phyloP scores from a whole-genome alignment of 1,140 invertebrate genomes.

The Augochlora pura region DNA sequence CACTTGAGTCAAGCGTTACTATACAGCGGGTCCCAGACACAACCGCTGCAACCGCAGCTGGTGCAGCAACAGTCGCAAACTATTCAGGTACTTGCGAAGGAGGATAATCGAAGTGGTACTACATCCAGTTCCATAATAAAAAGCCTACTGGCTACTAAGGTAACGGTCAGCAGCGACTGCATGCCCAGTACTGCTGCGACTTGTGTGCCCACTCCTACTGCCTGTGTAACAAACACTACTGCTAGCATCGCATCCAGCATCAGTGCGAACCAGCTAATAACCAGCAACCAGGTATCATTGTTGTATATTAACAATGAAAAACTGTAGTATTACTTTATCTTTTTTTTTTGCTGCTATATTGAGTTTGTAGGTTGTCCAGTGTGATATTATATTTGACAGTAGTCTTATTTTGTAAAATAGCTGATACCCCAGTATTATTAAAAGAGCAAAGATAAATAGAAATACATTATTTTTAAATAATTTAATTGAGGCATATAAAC shows the following conservation, averaged over 20 bases:
- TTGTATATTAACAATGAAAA: conserved; percentile 69
- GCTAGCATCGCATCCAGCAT: conserved; percentile 80
- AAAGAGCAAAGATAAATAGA: neutral
- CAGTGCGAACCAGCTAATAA: conserved; percentile 81
- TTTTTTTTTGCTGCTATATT: neutral
- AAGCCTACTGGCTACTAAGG: conserved; percentile 92
- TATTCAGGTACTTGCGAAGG: conserved; percentile 76
- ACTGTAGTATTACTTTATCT: conserved; percentile 41
- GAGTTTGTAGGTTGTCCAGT: conserved; percentile 1
- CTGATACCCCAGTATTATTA: too few species aligned
- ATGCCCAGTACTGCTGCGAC: conserved; percentile 80
- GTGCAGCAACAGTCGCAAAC: conserved; percentile 65
- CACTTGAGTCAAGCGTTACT: conserved; percentile 83
- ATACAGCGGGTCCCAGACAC: conserved; percentile 78
- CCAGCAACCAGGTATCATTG: conserved; percentile 79
- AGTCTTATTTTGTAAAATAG: neutral
- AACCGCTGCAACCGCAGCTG: conserved; percentile 54
- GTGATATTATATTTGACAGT: neutral
- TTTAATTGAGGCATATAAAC: neutral
- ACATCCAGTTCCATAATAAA: conserved; percentile 88
- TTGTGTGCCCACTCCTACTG: conserved; percentile 79
- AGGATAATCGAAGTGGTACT: conserved; percentile 72
- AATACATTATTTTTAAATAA: neutral
- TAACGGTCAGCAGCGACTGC: conserved; percentile 84
- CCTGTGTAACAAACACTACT: conserved; percentile 80